Percentiles rank a stretch among this genome's conserved stretches.
phyloP scores from a whole-genome alignment of 2,888 invertebrate genomes.

The Labia minor region DNA sequence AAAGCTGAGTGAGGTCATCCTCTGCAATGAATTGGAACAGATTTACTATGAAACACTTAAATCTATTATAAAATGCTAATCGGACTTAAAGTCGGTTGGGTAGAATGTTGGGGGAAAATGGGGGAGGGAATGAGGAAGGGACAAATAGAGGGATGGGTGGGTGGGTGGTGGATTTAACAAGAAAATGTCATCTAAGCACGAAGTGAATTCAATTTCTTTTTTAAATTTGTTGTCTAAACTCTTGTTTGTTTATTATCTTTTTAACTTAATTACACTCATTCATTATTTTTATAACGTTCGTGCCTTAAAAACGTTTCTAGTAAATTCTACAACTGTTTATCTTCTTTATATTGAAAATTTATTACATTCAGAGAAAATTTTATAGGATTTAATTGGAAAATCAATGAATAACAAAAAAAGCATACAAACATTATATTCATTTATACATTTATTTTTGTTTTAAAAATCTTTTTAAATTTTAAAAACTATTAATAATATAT shows the following conservation, averaged over 20 bases:
- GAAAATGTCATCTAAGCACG: neutral
- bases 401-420: no score
- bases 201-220: neutral
- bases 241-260: neutral
- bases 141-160: no score
- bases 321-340: no score
- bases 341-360: no score
- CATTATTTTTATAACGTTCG: neutral
- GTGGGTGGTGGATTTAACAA: neutral
- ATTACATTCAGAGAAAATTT: no score
- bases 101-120: no score
- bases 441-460: no score
- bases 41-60: neutral
- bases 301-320: neutral
- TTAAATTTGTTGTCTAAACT: neutral
- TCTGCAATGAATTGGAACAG: neutral
- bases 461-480: no score
- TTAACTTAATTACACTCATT: neutral
- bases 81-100: neutral
- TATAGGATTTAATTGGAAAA: no score
- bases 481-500: no score
- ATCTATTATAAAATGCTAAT: conserved; percentile 1
- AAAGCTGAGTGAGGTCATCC: neutral
- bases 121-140: no score
- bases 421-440: no score